phyloP scores from a whole-genome alignment of 2,888 invertebrate species.

The Melanostoma mellinum region DNA sequence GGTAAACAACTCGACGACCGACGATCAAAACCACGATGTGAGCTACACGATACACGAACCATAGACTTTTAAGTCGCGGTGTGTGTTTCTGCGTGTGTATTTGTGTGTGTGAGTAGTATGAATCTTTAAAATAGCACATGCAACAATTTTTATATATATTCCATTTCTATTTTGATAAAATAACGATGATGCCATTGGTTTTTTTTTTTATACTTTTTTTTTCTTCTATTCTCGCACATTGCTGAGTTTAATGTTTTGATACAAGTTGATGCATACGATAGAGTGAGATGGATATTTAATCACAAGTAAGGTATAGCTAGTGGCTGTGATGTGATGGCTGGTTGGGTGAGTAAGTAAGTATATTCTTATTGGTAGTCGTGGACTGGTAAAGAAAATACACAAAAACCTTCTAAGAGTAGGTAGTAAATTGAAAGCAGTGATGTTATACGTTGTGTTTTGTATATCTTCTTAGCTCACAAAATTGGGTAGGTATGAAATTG shows the following conservation, averaged over 20 bases:
- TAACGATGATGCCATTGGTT: conserved; percentile 68
- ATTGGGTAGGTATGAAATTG: no score
- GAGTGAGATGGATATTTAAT: conserved; percentile 47
- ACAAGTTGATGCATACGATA: conserved; percentile 10
- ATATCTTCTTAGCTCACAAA: no score
- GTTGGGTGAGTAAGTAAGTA: conserved; percentile 49
- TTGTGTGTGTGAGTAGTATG: conserved; percentile 50
- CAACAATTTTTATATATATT: conserved; percentile 71
- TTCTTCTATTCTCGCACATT: conserved; percentile 47
- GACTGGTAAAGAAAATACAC: conserved; percentile 37
- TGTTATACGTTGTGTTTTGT: background rate
- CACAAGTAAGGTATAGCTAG: conserved; percentile 27
- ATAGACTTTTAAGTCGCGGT: conserved; percentile 1
- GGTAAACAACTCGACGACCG: conserved; percentile 23
- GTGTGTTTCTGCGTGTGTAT: conserved; percentile 11
- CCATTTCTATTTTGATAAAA: conserved; percentile 72
- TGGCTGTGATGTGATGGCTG: conserved; percentile 11
- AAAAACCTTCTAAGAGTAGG: conserved; percentile 49
- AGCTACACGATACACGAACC: background rate
- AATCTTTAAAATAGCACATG: conserved; percentile 70
- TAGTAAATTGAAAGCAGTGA: conserved; percentile 17
- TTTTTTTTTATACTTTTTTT: conserved; percentile 38
- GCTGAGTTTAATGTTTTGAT: conserved; percentile 42
- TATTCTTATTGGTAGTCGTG: conserved; percentile 48
- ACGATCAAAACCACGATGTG: conserved; percentile 53